Base-by-base conservation (phyloP, 2,797 vertebrate species). In the Pangasius mekongensis region DNA sequence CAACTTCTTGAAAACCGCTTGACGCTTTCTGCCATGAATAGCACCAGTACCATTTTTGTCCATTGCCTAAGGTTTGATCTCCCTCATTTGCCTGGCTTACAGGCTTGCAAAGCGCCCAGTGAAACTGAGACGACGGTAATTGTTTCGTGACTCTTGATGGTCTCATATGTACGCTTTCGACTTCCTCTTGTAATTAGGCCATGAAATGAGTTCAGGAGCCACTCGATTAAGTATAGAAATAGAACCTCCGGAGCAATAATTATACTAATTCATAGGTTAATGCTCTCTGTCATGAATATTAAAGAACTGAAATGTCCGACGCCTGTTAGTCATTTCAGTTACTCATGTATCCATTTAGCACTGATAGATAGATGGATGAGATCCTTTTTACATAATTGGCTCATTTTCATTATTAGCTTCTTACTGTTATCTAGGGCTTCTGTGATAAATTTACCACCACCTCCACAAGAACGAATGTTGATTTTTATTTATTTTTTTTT, bases 181-280 rank as follows among this genome's bases (percentile, higher is more conserved):
- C 91, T 91, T 89, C 49, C 69, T 77, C 73, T 85, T 92, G 66
- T 92, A 94, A 94, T 93, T 93, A 92, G 94, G 92, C 83, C 91
- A 88, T 77, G 89, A 92, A 94, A 92, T 94, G 93, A 91, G 91
- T 92, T 92, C 91, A 91, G 83, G 91, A 91, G 92, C 88, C 69
- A 89, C 54, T 30, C 85, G 91, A 92, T 93, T 94, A 93, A 93
- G 77, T 85, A 86, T 93, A 89, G 89, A 92, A 94, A 94, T 92
- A 91, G 93, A 91, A 92, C 87, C 90, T 89, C 91, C 73, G 71
- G 87, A 84, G 87, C 81, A 91, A 90, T 94, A 90, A 93, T 92
- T 87, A 90, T 83, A 90, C 89, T 81, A 90, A 89, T 90, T 91
- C 77, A 83, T 85, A 90, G 84, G 83, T 74, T 39, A 33, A 84